A percentile compares a stretch with the other conserved stretches of the same genome.
Evolutionary conservation across 1,140 invertebrate genomes (phyloP).

Genomic region (Dreissena polymorpha): DNA sequence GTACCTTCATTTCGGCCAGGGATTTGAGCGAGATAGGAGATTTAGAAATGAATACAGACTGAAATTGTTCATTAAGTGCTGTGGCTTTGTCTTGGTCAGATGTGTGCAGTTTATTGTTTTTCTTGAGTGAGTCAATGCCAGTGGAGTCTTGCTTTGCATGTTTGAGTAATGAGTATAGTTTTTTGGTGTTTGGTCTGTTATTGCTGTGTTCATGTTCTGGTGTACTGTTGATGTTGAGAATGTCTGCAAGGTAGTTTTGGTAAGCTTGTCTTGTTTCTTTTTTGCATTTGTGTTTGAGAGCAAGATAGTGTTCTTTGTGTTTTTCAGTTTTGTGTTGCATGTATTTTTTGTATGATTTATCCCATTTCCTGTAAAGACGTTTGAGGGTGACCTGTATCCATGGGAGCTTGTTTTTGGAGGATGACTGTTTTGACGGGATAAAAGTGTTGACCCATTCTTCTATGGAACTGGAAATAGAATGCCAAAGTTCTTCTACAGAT

Average conservation of each 20-base stretch:
- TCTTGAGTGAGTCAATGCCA: background rate
- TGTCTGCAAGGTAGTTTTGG: background rate
- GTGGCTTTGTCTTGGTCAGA: background rate
- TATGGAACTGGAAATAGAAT: background rate
- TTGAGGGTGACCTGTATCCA: constrained; percentile 14
- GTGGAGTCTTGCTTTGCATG: constrained; percentile 7
- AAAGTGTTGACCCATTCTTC: constrained; percentile 13
- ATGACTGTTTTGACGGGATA: constrained; percentile 18
- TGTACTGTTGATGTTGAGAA: constrained; percentile 9
- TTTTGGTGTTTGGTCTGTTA: constrained; percentile 3
- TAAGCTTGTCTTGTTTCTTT: constrained; percentile 9
- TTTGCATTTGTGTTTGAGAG: background rate
- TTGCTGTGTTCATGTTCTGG: background rate
- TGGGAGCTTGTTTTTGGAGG: constrained; percentile 19
- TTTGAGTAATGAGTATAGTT: background rate
- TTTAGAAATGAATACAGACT: constrained; percentile 15
- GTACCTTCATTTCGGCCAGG: constrained; percentile 20
- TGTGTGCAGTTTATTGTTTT: background rate
- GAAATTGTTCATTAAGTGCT: constrained; percentile 1
- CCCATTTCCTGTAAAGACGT: constrained; percentile 5
- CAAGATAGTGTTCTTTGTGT: background rate
- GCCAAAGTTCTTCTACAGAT: constrained; percentile 23
- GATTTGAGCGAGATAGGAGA: background rate
- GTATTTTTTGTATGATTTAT: constrained; percentile 9
- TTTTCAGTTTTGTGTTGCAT: background rate